These are phyloP conservation scores for Oncorhynchus clarkii DNA, from an alignment of 2,113 vertebrate species.

Conservation along the genomic window DNA sequence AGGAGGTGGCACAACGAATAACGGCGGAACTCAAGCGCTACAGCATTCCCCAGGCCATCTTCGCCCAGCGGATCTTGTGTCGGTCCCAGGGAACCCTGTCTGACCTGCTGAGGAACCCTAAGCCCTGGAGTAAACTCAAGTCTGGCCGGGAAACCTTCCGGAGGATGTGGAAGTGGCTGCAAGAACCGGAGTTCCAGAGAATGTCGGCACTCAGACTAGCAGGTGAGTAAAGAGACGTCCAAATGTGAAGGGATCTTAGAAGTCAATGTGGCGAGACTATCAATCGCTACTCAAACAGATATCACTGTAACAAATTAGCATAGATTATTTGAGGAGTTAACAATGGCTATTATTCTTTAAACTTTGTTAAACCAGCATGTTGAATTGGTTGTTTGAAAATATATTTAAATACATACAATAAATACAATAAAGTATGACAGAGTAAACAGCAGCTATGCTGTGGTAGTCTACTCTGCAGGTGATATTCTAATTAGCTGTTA, in stretches of 20 bases:
- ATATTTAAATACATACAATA: neutral
- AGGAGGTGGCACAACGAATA: constrained; percentile 96
- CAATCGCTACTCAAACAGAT: constrained; percentile 67
- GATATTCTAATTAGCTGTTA: too few species aligned
- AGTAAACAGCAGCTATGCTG: too few species aligned
- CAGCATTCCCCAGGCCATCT: constrained; percentile 98
- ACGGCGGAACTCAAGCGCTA: constrained; percentile 97
- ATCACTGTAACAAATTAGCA: neutral
- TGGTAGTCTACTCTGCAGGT: too few species aligned
- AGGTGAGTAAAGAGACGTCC: constrained; percentile 80
- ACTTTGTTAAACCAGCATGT: neutral
- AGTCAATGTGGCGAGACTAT: constrained; percentile 76
- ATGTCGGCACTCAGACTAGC: constrained; percentile 97
- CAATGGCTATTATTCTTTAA: neutral
- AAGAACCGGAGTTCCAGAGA: constrained; percentile 97
- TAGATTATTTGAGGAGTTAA: neutral
- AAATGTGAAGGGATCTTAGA: constrained; percentile 56
- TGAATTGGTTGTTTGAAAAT: neutral
- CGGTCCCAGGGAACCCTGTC: constrained; percentile 97
- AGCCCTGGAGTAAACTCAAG: constrained; percentile 99
- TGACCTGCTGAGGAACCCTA: constrained; percentile 96
- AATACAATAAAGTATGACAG: too few species aligned
- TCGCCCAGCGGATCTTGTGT: constrained; percentile 97
- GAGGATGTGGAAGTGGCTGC: constrained; percentile 99
- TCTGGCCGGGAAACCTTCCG: constrained; percentile 97